These are phyloP conservation scores for Pelodiscus sinensis DNA, from an alignment of 2,113 vertebrate species.

Conservation along the genomic window DNA sequence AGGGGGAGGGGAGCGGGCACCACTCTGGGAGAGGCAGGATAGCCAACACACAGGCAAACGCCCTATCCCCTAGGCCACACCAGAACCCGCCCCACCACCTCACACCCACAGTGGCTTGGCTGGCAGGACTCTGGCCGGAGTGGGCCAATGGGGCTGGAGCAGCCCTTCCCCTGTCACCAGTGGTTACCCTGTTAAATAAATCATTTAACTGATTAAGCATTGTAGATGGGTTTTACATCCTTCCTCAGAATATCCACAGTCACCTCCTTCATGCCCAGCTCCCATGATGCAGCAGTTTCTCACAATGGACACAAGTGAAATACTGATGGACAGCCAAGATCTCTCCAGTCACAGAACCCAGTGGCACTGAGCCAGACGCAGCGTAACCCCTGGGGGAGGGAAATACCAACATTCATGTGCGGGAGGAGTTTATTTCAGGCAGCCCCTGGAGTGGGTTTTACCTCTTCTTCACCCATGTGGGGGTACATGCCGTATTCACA, in stretches of 20 bases:
- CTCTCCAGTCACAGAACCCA: neutral
- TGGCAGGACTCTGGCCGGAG: too few relatives aligned
- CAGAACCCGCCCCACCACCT: too few relatives aligned
- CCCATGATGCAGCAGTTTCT: accelerated
- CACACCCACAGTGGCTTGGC: too few relatives aligned
- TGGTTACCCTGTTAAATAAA: too few relatives aligned
- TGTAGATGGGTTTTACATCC: too few relatives aligned
- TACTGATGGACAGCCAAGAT: neutral
- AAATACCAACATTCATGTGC: accelerated
- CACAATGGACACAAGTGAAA: neutral
- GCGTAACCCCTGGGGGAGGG: neutral
- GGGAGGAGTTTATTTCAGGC: neutral
- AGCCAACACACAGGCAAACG: too few relatives aligned
- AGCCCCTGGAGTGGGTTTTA: neutral
- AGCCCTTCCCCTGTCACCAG: too few relatives aligned
- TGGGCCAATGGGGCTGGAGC: too few relatives aligned
- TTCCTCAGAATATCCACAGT: neutral
- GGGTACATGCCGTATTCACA: neutral
- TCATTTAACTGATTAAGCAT: too few relatives aligned
- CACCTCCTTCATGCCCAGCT: accelerated
- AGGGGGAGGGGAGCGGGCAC: too few relatives aligned
- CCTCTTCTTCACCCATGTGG: neutral
- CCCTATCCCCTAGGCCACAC: too few relatives aligned
- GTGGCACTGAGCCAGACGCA: accelerated
- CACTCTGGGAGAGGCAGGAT: too few relatives aligned